Conservation (phyloP, 2,888 invertebrate species). For the Epicampocera succincta region DNA sequence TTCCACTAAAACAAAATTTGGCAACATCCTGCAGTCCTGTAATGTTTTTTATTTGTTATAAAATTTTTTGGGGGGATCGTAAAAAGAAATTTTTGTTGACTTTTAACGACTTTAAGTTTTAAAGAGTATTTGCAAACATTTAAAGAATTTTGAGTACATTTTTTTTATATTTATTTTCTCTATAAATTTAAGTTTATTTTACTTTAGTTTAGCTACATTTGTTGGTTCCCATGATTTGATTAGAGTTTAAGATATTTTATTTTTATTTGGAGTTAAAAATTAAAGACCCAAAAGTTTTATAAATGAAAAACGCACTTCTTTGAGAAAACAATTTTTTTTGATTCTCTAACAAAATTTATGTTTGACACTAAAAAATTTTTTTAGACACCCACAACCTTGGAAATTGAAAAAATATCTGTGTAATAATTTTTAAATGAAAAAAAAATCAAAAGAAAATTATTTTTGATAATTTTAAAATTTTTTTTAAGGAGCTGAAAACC, state of each 20-base stretch:
- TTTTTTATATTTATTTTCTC: neutral
- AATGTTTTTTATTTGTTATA: constrained; percentile 10
- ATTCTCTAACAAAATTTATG: no score
- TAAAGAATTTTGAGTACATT: constrained; percentile 5
- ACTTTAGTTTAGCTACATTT: constrained; percentile 53
- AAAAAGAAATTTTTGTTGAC: neutral
- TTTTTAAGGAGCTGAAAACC: no score
- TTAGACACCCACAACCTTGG: no score
- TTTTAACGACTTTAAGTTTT: no score
- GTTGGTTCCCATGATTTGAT: constrained; percentile 66
- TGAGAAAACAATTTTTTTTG: neutral
- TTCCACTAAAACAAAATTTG: constrained; percentile 69
- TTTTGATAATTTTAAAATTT: no score
- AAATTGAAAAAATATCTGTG: no score
- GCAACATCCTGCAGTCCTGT: constrained; percentile 69
- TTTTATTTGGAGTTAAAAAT: constrained; percentile 7
- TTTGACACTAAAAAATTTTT: no score
- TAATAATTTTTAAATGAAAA: no score
- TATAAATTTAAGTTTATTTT: constrained; percentile 38
- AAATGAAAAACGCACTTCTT: no score
- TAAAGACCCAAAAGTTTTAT: no score
- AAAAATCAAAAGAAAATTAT: no score
- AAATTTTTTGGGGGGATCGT: no score
- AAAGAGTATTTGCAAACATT: constrained; percentile 27
- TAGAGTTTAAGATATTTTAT: constrained; percentile 13